Percentiles rank a stretch among this genome's conserved stretches.
Conservation (phyloP, 2,888 invertebrate species). For the Eledone cirrhosa region DNA sequence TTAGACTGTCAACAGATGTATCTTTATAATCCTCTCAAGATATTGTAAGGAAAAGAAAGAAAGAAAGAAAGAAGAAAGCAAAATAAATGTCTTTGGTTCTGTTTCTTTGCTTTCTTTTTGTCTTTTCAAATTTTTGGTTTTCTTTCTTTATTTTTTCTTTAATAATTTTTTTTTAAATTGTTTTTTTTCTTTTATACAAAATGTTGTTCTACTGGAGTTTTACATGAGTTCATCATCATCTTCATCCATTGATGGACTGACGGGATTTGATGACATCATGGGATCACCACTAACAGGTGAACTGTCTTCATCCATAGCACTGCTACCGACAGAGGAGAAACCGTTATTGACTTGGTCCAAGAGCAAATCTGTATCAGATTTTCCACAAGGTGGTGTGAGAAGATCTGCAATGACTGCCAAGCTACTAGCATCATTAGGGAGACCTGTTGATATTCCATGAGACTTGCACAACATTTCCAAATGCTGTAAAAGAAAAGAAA, state of each 20-base stretch:
- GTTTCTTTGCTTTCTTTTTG: no score
- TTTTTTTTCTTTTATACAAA: no score
- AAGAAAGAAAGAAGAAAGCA: no score
- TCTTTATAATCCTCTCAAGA: no score
- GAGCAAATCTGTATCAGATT: conserved; percentile 30
- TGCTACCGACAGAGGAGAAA: conserved; percentile 16
- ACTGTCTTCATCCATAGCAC: conserved; percentile 43
- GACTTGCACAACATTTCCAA: conserved; percentile 55
- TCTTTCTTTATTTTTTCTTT: no score
- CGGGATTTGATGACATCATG: conserved; percentile 56
- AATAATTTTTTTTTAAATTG: no score
- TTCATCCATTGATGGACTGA: conserved; percentile 46
- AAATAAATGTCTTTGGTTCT: no score
- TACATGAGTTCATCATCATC: conserved; percentile 36
- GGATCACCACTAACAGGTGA: conserved; percentile 58
- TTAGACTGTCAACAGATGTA: no score
- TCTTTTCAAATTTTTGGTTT: no score
- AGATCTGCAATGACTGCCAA: conserved; percentile 33
- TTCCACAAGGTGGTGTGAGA: conserved; percentile 27
- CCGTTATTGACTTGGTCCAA: conserved; percentile 5
- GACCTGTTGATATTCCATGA: conserved; percentile 46
- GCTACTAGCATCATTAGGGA: conserved; percentile 41
- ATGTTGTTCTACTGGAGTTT: background rate
- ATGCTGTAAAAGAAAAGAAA: conserved; percentile 49
- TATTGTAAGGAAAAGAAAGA: no score